These are phyloP conservation scores for Bambusicola thoracicus DNA, from an alignment of 2,113 vertebrate genomes.

Conservation along the genomic window DNA sequence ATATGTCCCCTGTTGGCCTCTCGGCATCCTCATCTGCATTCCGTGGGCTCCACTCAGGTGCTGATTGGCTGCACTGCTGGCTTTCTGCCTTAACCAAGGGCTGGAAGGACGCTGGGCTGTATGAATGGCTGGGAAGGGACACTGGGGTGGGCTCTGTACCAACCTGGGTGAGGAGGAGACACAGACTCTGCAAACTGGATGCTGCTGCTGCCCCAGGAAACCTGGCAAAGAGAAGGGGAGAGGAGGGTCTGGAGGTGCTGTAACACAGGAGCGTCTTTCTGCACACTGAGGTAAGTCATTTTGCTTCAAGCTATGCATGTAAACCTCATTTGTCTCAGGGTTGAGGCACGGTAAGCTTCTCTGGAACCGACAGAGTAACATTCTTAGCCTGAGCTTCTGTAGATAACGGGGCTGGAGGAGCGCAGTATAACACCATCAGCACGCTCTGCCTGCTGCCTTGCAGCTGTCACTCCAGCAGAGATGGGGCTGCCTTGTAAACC, in stretches of 20 bases:
- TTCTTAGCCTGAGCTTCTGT: not conserved
- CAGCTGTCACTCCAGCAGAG: not conserved
- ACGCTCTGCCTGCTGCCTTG: not conserved
- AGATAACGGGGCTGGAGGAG: not conserved
- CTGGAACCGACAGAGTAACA: fast-evolving
- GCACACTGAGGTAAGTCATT: constrained; percentile 63
- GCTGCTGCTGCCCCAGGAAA: constrained; percentile 73
- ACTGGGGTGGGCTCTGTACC: constrained; percentile 67
- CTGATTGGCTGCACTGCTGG: constrained; percentile 67
- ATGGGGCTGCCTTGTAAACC: not conserved
- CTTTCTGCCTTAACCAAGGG: constrained; percentile 53
- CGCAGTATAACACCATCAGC: not conserved
- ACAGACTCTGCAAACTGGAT: constrained; percentile 75
- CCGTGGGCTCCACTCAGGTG: constrained; percentile 4
- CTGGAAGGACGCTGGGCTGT: constrained; percentile 14
- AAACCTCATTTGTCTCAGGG: not conserved
- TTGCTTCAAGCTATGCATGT: not conserved
- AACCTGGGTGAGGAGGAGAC: constrained; percentile 82
- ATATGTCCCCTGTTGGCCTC: not conserved
- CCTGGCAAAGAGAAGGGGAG: constrained; percentile 73
- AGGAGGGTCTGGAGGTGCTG: not conserved
- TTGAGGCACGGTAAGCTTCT: not conserved
- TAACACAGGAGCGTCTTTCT: not conserved
- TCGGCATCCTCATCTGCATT: constrained; percentile 60
- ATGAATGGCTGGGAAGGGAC: constrained; percentile 22